Conservation (phyloP, 37 sponge, comb jelly and placozoan genomes). For the Halichondria panicea region DNA sequence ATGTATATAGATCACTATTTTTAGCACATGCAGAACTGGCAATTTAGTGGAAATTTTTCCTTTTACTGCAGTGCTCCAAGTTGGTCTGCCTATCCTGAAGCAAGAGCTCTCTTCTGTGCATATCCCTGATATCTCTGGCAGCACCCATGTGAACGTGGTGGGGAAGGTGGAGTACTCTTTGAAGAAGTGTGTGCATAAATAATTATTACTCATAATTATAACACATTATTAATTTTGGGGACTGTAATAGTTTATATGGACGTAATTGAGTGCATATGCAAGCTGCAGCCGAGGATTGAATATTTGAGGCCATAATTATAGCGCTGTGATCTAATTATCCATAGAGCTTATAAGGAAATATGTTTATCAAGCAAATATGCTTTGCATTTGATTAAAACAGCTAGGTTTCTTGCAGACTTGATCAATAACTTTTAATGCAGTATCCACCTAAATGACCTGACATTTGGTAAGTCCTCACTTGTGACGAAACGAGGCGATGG, state of each 20-base stretch:
- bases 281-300: background rate
- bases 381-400: too few relatives aligned
- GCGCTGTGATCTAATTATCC: too few relatives aligned
- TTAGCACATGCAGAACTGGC: too few relatives aligned
- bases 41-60: too few relatives aligned
- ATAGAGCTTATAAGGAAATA: too few relatives aligned
- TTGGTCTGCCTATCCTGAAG: constrained; percentile 73
- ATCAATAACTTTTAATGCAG: constrained; percentile 17
- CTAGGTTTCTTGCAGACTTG: too few relatives aligned
- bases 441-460: constrained; percentile 40
- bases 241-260: background rate
- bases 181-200: constrained; percentile 19
- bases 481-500: constrained; percentile 37
- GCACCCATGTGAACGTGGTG: constrained; percentile 16
- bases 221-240: background rate
- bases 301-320: too few relatives aligned
- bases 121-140: constrained; percentile 70
- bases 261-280: background rate
- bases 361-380: too few relatives aligned
- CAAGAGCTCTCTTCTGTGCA: constrained; percentile 29
- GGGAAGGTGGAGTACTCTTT: constrained; percentile 45
- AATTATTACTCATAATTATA: background rate
- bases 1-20: too few relatives aligned
- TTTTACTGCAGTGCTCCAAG: constrained; percentile 56
- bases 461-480: constrained; percentile 60